Conservation (phyloP, 2,888 invertebrate genomes). For the Drosophila picticornis region DNA sequence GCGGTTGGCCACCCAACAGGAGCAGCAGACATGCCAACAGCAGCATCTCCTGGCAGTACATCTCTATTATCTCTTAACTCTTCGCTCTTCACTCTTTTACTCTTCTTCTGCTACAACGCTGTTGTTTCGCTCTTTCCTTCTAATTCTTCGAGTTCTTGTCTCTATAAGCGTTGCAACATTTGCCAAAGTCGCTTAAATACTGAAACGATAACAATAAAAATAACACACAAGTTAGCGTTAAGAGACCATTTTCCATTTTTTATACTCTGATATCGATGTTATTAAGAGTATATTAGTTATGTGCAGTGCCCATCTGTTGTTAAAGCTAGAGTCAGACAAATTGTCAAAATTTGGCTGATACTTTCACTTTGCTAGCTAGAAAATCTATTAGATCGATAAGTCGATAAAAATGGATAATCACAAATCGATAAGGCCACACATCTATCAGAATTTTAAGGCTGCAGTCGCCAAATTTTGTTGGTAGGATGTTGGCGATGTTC, state of each 20-base stretch:
- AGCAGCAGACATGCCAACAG: conserved; percentile 70
- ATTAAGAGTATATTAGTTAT: not conserved
- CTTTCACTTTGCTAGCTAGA: not conserved
- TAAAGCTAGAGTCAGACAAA: not conserved
- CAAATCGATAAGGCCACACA: not conserved
- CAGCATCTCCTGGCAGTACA: conserved; percentile 77
- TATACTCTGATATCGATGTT: not conserved
- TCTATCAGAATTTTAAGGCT: not conserved
- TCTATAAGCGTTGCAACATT: conserved; percentile 30
- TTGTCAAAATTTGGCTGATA: not conserved
- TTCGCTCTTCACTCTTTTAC: not conserved
- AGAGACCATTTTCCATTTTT: conserved; percentile 3
- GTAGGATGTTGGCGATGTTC: not conserved
- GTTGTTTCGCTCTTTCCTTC: conserved; percentile 2
- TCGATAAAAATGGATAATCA: not conserved
- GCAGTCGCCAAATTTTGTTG: not conserved
- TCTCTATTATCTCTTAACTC: conserved; percentile 13
- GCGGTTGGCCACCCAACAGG: conserved; percentile 71
- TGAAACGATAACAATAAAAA: conserved; percentile 46
- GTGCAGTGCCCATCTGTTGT: not conserved
- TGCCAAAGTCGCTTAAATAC: conserved; percentile 38
- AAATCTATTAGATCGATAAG: not conserved
- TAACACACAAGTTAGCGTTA: conserved; percentile 2
- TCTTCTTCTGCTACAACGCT: not conserved
- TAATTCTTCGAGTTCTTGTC: conserved; percentile 1